phyloP scores from a whole-genome alignment of 2,113 vertebrate genomes.

The Urocolius indicus region DNA sequence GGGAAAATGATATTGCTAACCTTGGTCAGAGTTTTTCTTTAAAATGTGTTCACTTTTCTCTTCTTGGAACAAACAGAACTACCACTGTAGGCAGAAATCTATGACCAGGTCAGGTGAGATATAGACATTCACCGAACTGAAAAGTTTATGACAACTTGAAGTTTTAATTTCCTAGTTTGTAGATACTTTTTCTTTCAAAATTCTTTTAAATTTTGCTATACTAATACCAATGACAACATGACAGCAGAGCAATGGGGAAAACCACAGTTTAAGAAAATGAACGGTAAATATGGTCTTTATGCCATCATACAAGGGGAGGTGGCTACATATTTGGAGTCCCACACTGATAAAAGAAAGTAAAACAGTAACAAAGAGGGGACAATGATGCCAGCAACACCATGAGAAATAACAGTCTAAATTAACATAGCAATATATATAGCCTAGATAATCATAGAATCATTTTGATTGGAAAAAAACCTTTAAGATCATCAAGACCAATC shows the following conservation, averaged over 20 bases:
- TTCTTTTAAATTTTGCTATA: not conserved
- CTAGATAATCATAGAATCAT: too few species aligned
- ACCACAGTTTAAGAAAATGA: not conserved
- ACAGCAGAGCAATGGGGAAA: not conserved
- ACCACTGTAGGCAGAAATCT: not conserved
- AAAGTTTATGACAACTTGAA: not conserved
- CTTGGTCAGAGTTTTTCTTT: not conserved
- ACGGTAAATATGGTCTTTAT: not conserved
- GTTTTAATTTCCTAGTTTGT: not conserved
- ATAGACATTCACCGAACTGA: not conserved
- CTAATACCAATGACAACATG: not conserved
- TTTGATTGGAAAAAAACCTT: too few species aligned
- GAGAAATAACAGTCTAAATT: not conserved
- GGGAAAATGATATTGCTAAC: not conserved
- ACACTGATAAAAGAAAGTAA: not conserved
- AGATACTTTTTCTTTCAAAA: not conserved
- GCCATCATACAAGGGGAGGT: not conserved
- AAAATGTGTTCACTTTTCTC: not conserved
- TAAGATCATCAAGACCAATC: too few species aligned
- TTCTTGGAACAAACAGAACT: too few species aligned
- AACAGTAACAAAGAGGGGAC: not conserved
- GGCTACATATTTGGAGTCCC: not conserved
- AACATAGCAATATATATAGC: not conserved
- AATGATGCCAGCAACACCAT: not conserved
- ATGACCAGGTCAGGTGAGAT: not conserved